Percentiles rank a stretch among this genome's conserved stretches.
These are phyloP conservation scores for Cuniculus paca DNA, from an alignment of 2,797 vertebrate genomes.

Conservation along the genomic window DNA sequence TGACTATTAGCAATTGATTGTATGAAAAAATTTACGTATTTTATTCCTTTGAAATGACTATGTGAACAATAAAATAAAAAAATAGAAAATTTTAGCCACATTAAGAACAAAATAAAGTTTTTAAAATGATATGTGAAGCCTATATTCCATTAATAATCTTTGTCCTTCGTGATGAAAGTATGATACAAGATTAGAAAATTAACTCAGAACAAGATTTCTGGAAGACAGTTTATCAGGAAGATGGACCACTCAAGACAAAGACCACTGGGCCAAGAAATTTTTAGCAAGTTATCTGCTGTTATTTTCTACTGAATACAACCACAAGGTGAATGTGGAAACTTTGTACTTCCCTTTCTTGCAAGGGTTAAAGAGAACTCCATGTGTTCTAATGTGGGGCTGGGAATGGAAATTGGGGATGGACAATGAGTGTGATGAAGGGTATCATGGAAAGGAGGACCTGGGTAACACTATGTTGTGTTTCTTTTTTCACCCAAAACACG, in stretches of 20 bases:
- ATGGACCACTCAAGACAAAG: background rate
- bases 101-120: background rate
- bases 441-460: fast-evolving
- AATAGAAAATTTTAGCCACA: background rate
- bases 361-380: background rate
- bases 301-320: background rate
- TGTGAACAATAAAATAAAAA: background rate
- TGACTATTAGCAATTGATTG: background rate
- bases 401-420: too few relatives aligned
- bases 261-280: background rate
- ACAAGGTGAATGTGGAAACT: background rate
- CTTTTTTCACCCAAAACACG: background rate
- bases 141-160: background rate
- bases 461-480: background rate
- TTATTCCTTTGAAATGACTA: background rate
- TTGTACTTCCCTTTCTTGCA: background rate
- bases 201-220: background rate
- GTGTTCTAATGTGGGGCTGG: fast-evolving
- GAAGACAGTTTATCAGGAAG: background rate
- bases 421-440: fast-evolving
- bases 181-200: background rate
- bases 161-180: background rate
- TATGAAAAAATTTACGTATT: background rate
- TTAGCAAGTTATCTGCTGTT: background rate
- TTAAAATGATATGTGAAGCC: background rate